Conservation (phyloP, 2,888 invertebrate species). For the Lasioglossum figueresi region DNA sequence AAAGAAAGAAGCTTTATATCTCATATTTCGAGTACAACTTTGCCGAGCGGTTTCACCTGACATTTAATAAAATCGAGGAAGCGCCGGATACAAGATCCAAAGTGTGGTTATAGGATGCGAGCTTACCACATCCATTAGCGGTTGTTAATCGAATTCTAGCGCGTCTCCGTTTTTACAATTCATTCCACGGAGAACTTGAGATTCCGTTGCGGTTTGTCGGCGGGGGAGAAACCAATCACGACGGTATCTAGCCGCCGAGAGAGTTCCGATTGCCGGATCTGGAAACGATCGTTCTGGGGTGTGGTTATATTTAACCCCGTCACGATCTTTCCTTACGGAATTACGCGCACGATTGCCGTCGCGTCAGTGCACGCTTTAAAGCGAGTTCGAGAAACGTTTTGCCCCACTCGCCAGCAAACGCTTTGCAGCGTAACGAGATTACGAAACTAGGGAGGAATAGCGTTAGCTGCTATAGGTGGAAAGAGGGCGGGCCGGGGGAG, state of each 20-base stretch:
- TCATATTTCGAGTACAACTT: no score
- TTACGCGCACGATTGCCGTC: background rate
- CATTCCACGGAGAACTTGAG: background rate
- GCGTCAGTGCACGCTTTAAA: background rate
- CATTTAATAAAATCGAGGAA: no score
- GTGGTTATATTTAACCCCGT: background rate
- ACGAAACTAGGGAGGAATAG: background rate
- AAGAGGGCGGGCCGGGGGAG: background rate
- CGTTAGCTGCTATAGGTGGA: background rate
- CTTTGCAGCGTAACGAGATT: background rate
- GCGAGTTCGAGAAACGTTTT: background rate
- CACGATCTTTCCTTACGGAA: background rate
- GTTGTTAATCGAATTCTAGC: background rate
- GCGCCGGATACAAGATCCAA: no score
- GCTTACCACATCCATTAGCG: background rate
- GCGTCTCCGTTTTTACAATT: no score
- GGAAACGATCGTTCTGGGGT: background rate
- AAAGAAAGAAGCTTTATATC: no score
- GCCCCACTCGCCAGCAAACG: background rate
- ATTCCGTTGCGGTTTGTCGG: background rate
- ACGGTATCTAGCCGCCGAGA: background rate
- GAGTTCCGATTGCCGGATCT: background rate
- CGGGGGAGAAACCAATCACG: background rate
- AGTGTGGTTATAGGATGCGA: background rate
- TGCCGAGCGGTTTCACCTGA: no score